Base-by-base conservation (phyloP, 2,888 invertebrate genomes). In the Leptarthrus brevirostris region DNA sequence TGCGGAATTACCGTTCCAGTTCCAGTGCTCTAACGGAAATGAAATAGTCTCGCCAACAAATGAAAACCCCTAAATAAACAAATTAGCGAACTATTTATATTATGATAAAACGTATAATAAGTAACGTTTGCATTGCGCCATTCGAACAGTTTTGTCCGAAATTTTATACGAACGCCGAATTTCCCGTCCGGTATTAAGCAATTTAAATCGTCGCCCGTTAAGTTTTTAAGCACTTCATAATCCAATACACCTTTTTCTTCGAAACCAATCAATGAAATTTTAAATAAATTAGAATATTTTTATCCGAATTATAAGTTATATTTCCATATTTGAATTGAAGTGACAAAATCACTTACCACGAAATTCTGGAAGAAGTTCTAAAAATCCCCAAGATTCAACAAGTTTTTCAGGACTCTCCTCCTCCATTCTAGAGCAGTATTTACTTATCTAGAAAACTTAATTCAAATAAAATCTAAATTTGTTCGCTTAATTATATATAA, bases 131-230 rank as follows among this genome's bases (percentile, higher is more conserved):
- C 22, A 36, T 0, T 14, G 2, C 61, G 3, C 36, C 36, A 61
- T 8, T 61, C 34, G 14, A 30, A 61, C 18, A 61, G 36, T 20
- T 61, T 61, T 12, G 61, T 61, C 36, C 36, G 61, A 36, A 61
- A 61, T 61, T 36, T 61, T 5, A 61, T 36, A 16, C 36, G 61
- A 16, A 61, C 14, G 5, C 34, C 61, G 22, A 61, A 61, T 26
- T 61, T 61, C 20, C 34, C 61, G 4, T 36, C 40, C 2, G 61
- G 61, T 30, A 61, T 61, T 26, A 61, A 10, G 2, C 20, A 12
- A 18, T 61, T 36, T 16, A 61, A 20, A 10, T 61, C 61, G 3
- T 61, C 61, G 6, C 34, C 20, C 3, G 61, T 61, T 18, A 61
- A 36, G 18, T 61, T 20, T 40, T 61, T 61, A 14, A 61, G 24